Base-by-base conservation (phyloP, 53 echinoderm and acorn worm species). In the Echinometra lucunter region DNA sequence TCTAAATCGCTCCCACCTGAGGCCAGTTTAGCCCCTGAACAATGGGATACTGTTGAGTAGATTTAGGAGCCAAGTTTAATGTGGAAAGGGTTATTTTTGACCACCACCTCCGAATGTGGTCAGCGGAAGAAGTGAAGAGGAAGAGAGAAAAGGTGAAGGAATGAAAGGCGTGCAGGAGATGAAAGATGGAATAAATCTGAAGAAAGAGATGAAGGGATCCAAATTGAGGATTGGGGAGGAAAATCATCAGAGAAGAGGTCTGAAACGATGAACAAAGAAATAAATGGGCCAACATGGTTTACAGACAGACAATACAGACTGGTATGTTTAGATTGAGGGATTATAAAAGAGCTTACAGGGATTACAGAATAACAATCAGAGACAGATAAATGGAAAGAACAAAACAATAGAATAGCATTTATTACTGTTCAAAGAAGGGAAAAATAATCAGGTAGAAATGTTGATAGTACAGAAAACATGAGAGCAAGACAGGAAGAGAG, bases 31-130 rank as follows among this genome's bases (percentile, higher is more conserved):
- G 25, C 83, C 25, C 35, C 83, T 83, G 83, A 83, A 83, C n/a
- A 83, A 83, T 83, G 18, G 49, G 6, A 49, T 25, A 47, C 83
- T 83, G 45, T 83, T n/a, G 83, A 49, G 27, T 6, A 47, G 83
- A 49, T 83, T 83, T 83, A 83, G 83, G 83, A 83, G 83, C 45
- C 83, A 83, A 83, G 83, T 83, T 83, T 83, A 83, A 83, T 83
- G 83, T 49, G 19, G 49, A 47, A 25, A 49, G 83, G 49, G 83
- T 49, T n/a, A 49, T 0, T n/a, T n/a, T 37, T 83, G 83, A 83
- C 83, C 47, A 25, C 83, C 49, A 47, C 49, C 83, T 16, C 28
- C 27, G 83, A 47, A 28, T 83, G 83, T 83, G 83, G 83, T 83
- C 83, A 83, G 83, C n/a, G 49, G 28, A n/a, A 25, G 83, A 47